These are phyloP conservation scores for Oligia strigilis DNA, from an alignment of 2,888 invertebrate genomes.

Conservation along the genomic window DNA sequence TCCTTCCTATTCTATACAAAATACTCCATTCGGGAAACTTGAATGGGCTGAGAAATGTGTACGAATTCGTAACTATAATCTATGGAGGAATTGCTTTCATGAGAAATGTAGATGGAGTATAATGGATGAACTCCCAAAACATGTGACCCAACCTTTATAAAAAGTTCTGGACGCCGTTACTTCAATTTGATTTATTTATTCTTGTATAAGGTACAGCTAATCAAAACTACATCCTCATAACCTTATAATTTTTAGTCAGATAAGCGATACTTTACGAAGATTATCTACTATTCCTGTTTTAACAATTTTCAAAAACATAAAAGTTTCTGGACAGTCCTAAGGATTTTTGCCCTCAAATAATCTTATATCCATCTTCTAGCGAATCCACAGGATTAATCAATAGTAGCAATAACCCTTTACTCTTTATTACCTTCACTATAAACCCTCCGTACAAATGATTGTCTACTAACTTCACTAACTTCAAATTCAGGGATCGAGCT, in stretches of 20 bases:
- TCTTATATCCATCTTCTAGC: no score
- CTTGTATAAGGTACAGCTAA: neutral
- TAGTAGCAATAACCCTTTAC: neutral
- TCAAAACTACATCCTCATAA: neutral
- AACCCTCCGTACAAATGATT: neutral
- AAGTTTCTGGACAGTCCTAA: neutral
- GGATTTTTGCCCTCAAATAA: neutral
- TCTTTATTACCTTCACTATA: neutral
- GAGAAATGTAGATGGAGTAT: conserved; percentile 10
- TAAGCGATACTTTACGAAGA: neutral
- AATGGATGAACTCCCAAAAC: conserved; percentile 2
- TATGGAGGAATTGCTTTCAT: conserved; percentile 1
- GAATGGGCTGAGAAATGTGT: conserved; percentile 48
- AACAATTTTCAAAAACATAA: neutral
- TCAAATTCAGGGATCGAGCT: neutral
- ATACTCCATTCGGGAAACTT: conserved; percentile 37
- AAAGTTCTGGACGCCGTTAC: neutral
- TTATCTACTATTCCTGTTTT: neutral
- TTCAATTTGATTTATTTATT: neutral
- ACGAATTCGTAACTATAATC: conserved; percentile 26
- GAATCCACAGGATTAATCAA: neutral
- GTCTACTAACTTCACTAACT: neutral
- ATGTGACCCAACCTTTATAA: conserved; percentile 7
- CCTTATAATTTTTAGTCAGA: neutral
- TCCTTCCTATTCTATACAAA: conserved; percentile 44